Evolutionary conservation across 2,797 vertebrate species (phyloP), one percentile per base, ranked within the genome.

Genomic region (Semotilus atromaculatus): DNA sequence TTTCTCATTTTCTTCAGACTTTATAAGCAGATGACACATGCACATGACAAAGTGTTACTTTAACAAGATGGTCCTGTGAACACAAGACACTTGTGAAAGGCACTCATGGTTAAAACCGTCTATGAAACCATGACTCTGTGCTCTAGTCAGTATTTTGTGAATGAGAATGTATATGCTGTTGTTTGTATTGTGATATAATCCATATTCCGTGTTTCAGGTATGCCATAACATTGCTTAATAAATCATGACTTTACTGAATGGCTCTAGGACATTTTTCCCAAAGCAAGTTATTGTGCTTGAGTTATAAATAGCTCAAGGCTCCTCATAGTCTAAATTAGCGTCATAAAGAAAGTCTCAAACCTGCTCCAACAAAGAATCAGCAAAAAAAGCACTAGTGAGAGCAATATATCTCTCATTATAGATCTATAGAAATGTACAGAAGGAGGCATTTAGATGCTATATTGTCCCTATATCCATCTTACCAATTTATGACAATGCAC

Each of bases 241-340:
- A 80, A 84, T 84, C 70, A 86, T 70, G 51, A 74, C 60, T 83
- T 73, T 36, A 67, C 19, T 67, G 40, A 77, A 82, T 36, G 72
- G 79, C 62, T 78, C 64, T 67, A 83, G 82, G 62, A 58, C 43
- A 83, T 36, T 82, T 86, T 62, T 43, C 62, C 67, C 45, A 66
- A 82, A 83, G 81, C 70, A 83, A 73, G 51, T 80, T 83, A 80
- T 70, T 70, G 78, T 70, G 77, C 60, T 36, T 7, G 58, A 58
- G 71, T 70, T 87, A 84, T 87, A 84, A 84, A 87, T 87, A 84
- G 86, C 51, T 62, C 40, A 76, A 58, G 62, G 70, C 70, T 86
- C 64, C 43, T 80, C 60, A 34, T 19, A 29, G 72, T 67, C 48
- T 75, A n/a, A 83, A 83, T 60, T 51, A 67, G 53, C 11, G 5